Evolutionary conservation across 53 echinoderm and acorn worm species (phyloP).

Genomic region (Zoroaster sp.): DNA sequence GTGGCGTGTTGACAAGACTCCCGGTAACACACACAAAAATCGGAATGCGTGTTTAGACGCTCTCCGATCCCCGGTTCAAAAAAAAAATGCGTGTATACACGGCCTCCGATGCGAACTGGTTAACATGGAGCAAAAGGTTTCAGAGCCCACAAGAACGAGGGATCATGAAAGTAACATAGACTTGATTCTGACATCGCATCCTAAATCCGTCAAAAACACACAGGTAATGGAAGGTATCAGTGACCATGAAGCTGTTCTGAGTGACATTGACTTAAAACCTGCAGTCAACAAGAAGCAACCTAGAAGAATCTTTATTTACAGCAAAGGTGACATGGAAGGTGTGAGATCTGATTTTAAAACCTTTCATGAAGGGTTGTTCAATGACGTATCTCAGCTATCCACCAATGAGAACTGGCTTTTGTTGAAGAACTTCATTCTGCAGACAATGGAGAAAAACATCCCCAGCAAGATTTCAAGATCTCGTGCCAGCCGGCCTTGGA

Average conservation of each 20-base stretch:
- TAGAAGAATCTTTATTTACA: conserved; percentile 26
- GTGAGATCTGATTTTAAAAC: not conserved
- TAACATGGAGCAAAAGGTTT: conserved; percentile 44
- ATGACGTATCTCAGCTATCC: not conserved
- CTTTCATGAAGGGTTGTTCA: not conserved
- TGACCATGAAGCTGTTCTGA: conserved; percentile 19
- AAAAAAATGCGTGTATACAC: no score
- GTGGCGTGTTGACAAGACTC: no score
- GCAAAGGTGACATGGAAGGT: not conserved
- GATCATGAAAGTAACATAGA: conserved; percentile 36
- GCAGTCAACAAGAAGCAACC: conserved; percentile 16
- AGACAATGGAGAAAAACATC: conserved; percentile 13
- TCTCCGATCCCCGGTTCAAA: no score
- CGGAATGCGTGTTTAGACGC: no score
- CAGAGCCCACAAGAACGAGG: conserved; percentile 34
- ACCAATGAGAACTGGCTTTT: conserved; percentile 32
- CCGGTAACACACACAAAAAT: no score
- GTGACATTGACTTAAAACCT: not conserved
- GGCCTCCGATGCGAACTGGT: no score
- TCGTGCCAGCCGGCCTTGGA: conserved; percentile 19
- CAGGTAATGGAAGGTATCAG: conserved; percentile 31
- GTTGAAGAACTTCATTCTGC: not conserved
- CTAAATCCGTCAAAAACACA: not conserved
- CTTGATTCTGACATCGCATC: conserved; percentile 9
- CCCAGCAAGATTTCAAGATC: not conserved